Evolutionary conservation across 37 sponge, comb jelly and placozoan genomes (phyloP).

Genomic region (Halichondria panicea): DNA sequence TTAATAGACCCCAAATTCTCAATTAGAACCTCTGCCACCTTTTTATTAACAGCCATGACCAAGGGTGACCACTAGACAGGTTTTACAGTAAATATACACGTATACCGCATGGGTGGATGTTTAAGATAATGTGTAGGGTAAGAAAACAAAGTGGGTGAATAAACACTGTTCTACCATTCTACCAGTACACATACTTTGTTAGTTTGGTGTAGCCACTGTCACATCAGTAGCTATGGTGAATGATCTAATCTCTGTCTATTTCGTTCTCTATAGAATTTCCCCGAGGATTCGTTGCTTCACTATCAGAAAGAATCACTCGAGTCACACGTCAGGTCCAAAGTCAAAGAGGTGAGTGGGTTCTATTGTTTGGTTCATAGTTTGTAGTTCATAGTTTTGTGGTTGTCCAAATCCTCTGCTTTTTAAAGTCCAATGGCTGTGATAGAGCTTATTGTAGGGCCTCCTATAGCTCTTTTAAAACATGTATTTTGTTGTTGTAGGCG

Average conservation of each 20-base stretch:
- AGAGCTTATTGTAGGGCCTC: background rate
- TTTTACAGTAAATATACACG: too few species aligned
- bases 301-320: conserved; percentile 74
- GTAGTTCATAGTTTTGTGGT: background rate
- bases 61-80: too few species aligned
- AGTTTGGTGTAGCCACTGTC: background rate
- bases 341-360: conserved; percentile 79
- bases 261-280: conserved; percentile 64
- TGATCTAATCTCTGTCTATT: background rate
- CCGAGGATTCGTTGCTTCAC: conserved; percentile 65
- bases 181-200: too few species aligned
- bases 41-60: too few species aligned
- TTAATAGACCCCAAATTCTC: too few species aligned
- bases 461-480: background rate
- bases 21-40: too few species aligned
- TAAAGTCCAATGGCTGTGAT: background rate
- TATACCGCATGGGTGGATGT: too few species aligned
- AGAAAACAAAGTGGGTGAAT: too few species aligned
- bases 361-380: background rate
- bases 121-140: background rate
- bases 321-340: conserved; percentile 70
- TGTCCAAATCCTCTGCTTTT: background rate
- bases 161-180: too few species aligned
- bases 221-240: background rate
- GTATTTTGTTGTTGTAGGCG: conserved; percentile 57